phyloP scores from a whole-genome alignment of 2,113 vertebrate genomes.

The Balaenoptera acutorostrata region DNA sequence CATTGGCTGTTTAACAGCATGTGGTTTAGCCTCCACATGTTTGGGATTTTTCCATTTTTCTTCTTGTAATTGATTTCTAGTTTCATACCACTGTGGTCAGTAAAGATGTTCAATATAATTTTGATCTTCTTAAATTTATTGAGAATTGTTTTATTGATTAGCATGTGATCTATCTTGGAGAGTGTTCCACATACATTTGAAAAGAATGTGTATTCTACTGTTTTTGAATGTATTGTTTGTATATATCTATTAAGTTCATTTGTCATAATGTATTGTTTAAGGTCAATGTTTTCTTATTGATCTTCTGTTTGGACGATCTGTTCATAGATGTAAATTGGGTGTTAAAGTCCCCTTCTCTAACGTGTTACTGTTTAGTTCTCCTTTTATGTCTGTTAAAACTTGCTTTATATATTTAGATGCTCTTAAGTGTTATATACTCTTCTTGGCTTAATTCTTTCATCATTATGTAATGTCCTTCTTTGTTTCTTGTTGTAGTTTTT shows the following conservation, averaged over 20 bases:
- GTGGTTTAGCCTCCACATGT: background rate
- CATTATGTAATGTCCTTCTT: background rate
- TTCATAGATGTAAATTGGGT: background rate
- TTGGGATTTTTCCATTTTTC: background rate
- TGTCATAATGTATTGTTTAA: background rate
- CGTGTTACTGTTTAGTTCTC: background rate
- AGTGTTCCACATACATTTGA: background rate
- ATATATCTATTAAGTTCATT: background rate
- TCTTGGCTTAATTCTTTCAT: background rate
- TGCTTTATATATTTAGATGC: background rate
- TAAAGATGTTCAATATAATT: background rate
- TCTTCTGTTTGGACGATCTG: background rate
- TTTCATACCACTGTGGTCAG: background rate
- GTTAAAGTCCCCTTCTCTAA: background rate
- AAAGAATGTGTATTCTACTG: background rate
- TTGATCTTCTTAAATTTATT: background rate
- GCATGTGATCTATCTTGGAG: background rate
- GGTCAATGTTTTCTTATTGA: background rate
- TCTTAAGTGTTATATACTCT: background rate
- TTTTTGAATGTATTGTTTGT: background rate
- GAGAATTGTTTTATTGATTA: background rate
- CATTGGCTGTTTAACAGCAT: background rate
- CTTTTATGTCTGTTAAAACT: background rate
- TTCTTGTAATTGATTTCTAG: background rate
- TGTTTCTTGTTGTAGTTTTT: background rate